Evolutionary conservation across 2,888 invertebrate genomes (phyloP).

Genomic region (Coenonympha arcania): DNA sequence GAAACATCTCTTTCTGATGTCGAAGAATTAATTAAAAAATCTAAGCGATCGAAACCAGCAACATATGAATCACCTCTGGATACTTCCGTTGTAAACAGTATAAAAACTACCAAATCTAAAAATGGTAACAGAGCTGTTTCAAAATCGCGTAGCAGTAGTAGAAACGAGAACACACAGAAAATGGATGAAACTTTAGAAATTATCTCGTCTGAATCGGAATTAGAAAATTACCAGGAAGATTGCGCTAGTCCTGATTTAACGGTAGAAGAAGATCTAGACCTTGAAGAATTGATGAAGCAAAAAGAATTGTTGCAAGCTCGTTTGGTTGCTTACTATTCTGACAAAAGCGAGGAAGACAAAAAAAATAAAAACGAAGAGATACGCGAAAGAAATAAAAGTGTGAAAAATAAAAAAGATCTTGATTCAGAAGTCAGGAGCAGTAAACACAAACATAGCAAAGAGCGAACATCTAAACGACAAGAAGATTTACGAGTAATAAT

Average conservation of each 20-base stretch:
- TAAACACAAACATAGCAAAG: slow-evolving; percentile 59
- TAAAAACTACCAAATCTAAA: slow-evolving; percentile 34
- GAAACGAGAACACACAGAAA: slow-evolving; percentile 30
- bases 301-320: slow-evolving; percentile 87
- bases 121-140: slow-evolving; percentile 41
- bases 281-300: slow-evolving; percentile 92
- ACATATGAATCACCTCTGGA: slow-evolving; percentile 33
- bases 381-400: slow-evolving; percentile 59
- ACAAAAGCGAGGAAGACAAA: slow-evolving; percentile 71
- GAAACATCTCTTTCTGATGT: slow-evolving; percentile 61
- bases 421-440: slow-evolving; percentile 49
- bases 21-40: slow-evolving; percentile 58
- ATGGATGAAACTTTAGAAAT: slow-evolving; percentile 69
- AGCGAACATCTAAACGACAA: slow-evolving; percentile 42
- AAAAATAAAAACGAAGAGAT: slow-evolving; percentile 73
- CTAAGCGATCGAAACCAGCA: slow-evolving; percentile 42
- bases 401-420: slow-evolving; percentile 43
- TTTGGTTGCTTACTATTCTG: slow-evolving; percentile 82
- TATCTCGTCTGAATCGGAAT: slow-evolving; percentile 80
- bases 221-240: slow-evolving; percentile 76
- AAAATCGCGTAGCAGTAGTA: slow-evolving; percentile 33
- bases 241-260: slow-evolving; percentile 81
- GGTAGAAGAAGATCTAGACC: slow-evolving; percentile 87
- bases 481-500: slow-evolving; percentile 63
- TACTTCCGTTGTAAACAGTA: slow-evolving; percentile 34